phyloP scores from a whole-genome alignment of 2,888 invertebrate species.

The Xylophagus ater region DNA sequence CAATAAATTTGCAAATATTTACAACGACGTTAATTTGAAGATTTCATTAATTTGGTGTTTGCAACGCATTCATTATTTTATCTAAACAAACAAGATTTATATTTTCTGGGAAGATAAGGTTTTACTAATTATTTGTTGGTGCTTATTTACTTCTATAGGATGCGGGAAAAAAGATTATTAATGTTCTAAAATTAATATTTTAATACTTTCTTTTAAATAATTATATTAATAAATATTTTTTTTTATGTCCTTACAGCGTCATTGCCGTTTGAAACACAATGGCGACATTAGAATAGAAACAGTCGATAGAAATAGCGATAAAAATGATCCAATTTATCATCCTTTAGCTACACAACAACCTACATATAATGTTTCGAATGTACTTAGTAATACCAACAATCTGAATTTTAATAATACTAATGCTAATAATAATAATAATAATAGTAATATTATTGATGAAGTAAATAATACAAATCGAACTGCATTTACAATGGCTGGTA shows the following conservation, averaged over 20 bases:
- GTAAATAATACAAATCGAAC: not conserved
- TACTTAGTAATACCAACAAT: not conserved
- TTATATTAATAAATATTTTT: constrained; percentile 7
- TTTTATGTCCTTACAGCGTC: constrained; percentile 46
- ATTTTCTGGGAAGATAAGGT: too few relatives aligned
- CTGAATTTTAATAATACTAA: not conserved
- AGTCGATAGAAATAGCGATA: constrained; percentile 31
- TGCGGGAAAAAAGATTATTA: too few relatives aligned
- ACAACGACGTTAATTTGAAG: too few relatives aligned
- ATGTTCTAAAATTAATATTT: not conserved
- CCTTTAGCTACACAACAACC: constrained; percentile 24
- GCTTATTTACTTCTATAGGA: too few relatives aligned
- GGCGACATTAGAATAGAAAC: constrained; percentile 60
- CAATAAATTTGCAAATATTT: too few relatives aligned
- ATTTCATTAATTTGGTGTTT: too few relatives aligned
- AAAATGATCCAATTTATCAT: constrained; percentile 30
- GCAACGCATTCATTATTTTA: too few relatives aligned
- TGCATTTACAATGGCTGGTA: too few relatives aligned
- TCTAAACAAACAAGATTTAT: constrained; percentile 44
- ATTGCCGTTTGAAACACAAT: constrained; percentile 67
- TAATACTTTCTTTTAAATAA: not conserved
- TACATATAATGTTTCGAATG: constrained; percentile 1
- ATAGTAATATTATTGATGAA: constrained; percentile 1
- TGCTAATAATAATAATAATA: not conserved
- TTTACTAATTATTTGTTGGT: too few relatives aligned